Base-by-base conservation (phyloP, 2,113 vertebrate species). In the Pipra filicauda region DNA sequence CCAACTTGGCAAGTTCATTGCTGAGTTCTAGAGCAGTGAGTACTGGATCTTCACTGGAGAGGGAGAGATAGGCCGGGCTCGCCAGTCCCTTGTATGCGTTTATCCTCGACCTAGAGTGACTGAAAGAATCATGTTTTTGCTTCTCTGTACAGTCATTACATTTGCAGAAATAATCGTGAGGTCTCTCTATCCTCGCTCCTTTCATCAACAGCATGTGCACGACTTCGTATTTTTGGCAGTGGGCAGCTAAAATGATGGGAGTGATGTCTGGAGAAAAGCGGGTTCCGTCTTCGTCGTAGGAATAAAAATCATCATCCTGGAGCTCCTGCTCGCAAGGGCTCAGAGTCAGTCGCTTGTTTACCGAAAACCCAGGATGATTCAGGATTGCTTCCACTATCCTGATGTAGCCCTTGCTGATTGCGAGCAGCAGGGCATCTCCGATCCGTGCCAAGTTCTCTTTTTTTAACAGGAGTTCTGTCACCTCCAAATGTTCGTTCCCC, bases 241-340 rank as follows among this genome's bases (percentile, higher is more conserved):
- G 98, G 41, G 98, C 98, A 43, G 98, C 98, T 97, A 99, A 98
- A 93, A 99, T 98, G 43, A 99, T 98, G 77, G 98, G 98, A 15
- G 98, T 99, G 97, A 99, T 98, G 73, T 99, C 98, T 27, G 98
- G 98, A 37, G 98, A 99, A 95, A 99, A 99, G 90, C 98, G 98
- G 11, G 98, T 99, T 82, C 98, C 98, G 84, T 99, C 98, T 97
- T 99, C 98, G 2, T 99, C 98, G n/a, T 99, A 99, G 12, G 98
- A 98, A 91, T 98, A 99, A 95, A 99, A 99, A 97, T 99, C 98
- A 90, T 98, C 98, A 91, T 98, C 98, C 91, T 98, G 98, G 74
- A 98, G 96, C 94, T 98, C 98, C 97, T 98, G 98, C 96, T 99
- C 98, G 28, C 98, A 97, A 26, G 98, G 98, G 93, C 98, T 98